Percentiles rank a stretch among this genome's conserved stretches.
phyloP scores from a whole-genome alignment of 2,113 vertebrate genomes.

The Cyanistes caeruleus region DNA sequence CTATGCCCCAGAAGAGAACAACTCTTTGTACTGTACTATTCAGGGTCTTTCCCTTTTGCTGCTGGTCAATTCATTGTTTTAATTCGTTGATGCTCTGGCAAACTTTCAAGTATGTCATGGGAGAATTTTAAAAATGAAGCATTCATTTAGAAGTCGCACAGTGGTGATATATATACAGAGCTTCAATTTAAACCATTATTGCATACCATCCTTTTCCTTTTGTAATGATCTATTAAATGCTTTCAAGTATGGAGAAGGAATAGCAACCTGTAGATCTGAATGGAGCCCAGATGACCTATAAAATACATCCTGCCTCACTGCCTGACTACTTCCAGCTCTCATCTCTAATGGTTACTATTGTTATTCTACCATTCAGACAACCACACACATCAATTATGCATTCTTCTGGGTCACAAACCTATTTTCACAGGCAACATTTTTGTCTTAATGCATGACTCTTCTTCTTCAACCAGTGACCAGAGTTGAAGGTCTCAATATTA shows the following conservation, averaged over 20 bases:
- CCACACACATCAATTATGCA: slow-evolving; percentile 72
- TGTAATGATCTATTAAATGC: slow-evolving; percentile 84
- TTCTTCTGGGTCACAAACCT: slow-evolving; percentile 65
- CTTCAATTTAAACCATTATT: slow-evolving; percentile 79
- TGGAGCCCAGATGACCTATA: slow-evolving; percentile 83
- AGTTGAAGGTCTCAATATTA: slow-evolving; percentile 18
- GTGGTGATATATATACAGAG: slow-evolving; percentile 63
- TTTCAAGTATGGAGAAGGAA: slow-evolving; percentile 80
- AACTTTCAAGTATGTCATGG: slow-evolving; percentile 52
- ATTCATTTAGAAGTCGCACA: slow-evolving; percentile 72
- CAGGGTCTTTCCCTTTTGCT: background rate
- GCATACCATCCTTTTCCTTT: slow-evolving; percentile 72
- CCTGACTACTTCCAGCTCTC: slow-evolving; percentile 72
- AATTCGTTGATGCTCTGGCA: slow-evolving; percentile 56
- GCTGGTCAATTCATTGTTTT: slow-evolving; percentile 57
- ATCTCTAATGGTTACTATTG: slow-evolving; percentile 78
- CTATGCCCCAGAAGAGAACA: background rate
- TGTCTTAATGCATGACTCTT: slow-evolving; percentile 20
- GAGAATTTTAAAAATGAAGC: slow-evolving; percentile 68
- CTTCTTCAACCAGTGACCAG: slow-evolving; percentile 39
- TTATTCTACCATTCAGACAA: slow-evolving; percentile 74
- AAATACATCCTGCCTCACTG: slow-evolving; percentile 73
- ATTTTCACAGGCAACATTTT: slow-evolving; percentile 57
- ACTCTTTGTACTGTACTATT: background rate
- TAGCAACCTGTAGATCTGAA: slow-evolving; percentile 81